Evolutionary conservation across 2,797 vertebrate genomes (phyloP), one percentile per base, ranked within the genome.

Genomic region (Heterohyrax brucei): DNA sequence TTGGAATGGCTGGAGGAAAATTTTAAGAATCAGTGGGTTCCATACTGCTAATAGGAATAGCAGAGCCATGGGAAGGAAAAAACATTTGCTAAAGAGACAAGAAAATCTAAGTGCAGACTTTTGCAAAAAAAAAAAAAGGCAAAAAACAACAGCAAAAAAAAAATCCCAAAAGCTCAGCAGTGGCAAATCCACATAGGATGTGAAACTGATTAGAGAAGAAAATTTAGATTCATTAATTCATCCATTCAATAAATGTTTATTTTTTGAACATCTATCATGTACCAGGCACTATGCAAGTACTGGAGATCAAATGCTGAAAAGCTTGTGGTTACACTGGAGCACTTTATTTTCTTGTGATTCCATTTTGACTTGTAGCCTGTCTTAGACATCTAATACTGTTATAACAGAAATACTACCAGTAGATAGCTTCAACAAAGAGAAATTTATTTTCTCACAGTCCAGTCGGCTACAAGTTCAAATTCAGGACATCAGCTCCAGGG

Each of bases 291-390:
- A 85, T 2, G 13, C 22, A 79, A 46, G 3, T 64, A 7, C 53
- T 9, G 77, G 81, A 95, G 46, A n/a, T 48, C 68, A 81, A 88
- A 46, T 19, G 16, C 3, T 44, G 33, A 64, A 93, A 91, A 76
- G 3, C 10, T 87, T 89, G 18, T 46, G 46, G 80, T 93, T 87
- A 70, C 16, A n/a, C 3, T 79, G 53, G 62, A 33, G 73, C 28
- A 86, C 87, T 96, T 96, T 78, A 70, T 79, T 90, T 91, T 91
- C 75, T 64, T 82, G 28, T 4, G 26, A 48, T 46, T 68, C 21
- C 14, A 22, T n/a, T 50, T 94, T 89, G 78, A 14, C 50, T 87
- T 91, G 39, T 39, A 39, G 39, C 39, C 39, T 39, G 39, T 39
- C 39, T 39, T 39, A 39, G 39, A 39, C 39, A 39, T 39, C 39